Conservation (phyloP, 1,140 invertebrate genomes). For the Colletes gigas region DNA sequence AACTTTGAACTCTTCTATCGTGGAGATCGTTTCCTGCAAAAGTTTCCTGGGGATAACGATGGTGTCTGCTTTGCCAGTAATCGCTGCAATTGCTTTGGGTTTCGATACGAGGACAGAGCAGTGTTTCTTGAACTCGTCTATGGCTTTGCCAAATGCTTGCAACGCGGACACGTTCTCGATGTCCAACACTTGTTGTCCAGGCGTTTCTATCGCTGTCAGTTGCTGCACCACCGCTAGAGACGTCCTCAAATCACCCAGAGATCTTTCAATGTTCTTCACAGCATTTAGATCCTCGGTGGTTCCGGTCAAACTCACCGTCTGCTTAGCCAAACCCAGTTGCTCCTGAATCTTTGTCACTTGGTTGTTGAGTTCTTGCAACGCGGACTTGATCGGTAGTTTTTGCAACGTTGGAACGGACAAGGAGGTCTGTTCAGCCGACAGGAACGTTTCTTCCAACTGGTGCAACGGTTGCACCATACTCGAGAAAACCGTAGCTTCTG, state of each 20-base stretch:
- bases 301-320: neutral
- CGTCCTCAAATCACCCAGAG: conserved; percentile 46
- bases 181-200: conserved; percentile 38
- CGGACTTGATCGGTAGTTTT: conserved; percentile 28
- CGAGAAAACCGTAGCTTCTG: conserved; percentile 25
- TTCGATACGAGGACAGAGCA: conserved; percentile 13
- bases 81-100: conserved; percentile 41
- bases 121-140: conserved; percentile 51
- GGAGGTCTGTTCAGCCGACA: conserved; percentile 1
- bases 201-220: conserved; percentile 39
- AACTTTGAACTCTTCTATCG: conserved; percentile 50
- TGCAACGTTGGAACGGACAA: conserved; percentile 9
- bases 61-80: neutral
- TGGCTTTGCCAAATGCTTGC: conserved; percentile 45
- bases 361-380: conserved; percentile 42
- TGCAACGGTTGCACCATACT: conserved; percentile 52
- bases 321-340: conserved; percentile 8
- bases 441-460: conserved; percentile 42
- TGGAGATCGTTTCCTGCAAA: conserved; percentile 50
- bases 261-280: conserved; percentile 34
- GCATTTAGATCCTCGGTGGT: conserved; percentile 7
- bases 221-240: conserved; percentile 49
- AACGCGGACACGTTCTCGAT: conserved; percentile 49
- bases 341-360: conserved; percentile 36
- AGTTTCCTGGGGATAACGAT: conserved; percentile 35